Percentiles rank a stretch among this genome's conserved stretches.
phyloP scores from a whole-genome alignment of 2,797 vertebrate species.

The Gymnocypris eckloni region DNA sequence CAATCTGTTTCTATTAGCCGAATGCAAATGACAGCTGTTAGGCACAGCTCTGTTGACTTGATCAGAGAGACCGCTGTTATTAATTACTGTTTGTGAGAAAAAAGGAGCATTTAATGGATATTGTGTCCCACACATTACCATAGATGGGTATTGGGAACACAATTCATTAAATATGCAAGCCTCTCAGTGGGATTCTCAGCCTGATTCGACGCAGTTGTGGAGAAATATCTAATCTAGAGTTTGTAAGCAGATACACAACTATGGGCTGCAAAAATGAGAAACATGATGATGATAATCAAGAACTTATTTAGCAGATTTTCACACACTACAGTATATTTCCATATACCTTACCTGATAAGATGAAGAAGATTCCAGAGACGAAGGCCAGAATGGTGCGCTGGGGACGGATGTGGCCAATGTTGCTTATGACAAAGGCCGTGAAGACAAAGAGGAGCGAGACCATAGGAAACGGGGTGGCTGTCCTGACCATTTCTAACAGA shows the following conservation, averaged over 20 bases:
- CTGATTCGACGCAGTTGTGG: slow-evolving; percentile 20
- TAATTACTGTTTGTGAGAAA: slow-evolving; percentile 31
- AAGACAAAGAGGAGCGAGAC: slow-evolving; percentile 84
- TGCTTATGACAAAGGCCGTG: slow-evolving; percentile 86
- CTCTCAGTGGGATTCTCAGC: slow-evolving; percentile 36
- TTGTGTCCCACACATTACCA: slow-evolving; percentile 26
- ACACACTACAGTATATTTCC: background rate
- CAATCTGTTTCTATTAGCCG: slow-evolving; percentile 1
- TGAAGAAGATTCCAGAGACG: slow-evolving; percentile 85
- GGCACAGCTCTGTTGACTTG: background rate
- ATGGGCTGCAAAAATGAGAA: background rate
- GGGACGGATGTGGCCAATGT: slow-evolving; percentile 85
- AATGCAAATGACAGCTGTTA: slow-evolving; percentile 27
- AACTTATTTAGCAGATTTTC: background rate
- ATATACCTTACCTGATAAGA: slow-evolving; percentile 76
- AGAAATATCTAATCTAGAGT: slow-evolving; percentile 12
- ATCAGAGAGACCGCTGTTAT: slow-evolving; percentile 20
- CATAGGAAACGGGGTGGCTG: slow-evolving; percentile 84
- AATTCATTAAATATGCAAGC: slow-evolving; percentile 52
- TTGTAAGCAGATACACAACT: background rate
- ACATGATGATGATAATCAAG: background rate
- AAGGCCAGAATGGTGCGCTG: slow-evolving; percentile 85
- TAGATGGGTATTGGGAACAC: slow-evolving; percentile 45
- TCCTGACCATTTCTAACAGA: slow-evolving; percentile 75
- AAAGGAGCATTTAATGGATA: slow-evolving; percentile 35